Evolutionary conservation across 2,797 vertebrate genomes (phyloP).

Genomic region (Caiman crocodilus): DNA sequence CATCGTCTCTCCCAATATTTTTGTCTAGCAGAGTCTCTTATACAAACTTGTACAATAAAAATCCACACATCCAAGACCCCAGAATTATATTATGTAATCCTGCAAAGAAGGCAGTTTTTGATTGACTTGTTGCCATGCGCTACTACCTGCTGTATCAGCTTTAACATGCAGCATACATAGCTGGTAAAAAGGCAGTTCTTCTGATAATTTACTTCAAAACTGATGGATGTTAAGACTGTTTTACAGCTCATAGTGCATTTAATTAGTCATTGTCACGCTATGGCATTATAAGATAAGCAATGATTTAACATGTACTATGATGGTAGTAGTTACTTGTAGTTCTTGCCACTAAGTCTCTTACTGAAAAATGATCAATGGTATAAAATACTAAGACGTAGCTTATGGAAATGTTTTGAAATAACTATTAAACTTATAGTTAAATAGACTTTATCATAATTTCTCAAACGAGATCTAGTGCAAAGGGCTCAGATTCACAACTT

Average conservation of each 20-base stretch:
- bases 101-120: background rate
- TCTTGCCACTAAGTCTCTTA: constrained; percentile 25
- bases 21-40: constrained; percentile 45
- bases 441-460: constrained; percentile 45
- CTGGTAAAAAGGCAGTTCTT: constrained; percentile 49
- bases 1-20: constrained; percentile 18
- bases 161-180: constrained; percentile 8
- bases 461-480: background rate
- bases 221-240: constrained; percentile 34
- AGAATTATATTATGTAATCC: constrained; percentile 46
- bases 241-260: constrained; percentile 49
- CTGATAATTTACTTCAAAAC: constrained; percentile 60
- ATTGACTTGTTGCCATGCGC: constrained; percentile 32
- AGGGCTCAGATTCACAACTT: constrained; percentile 52
- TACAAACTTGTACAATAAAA: constrained; percentile 59
- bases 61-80: constrained; percentile 52
- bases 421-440: constrained; percentile 47
- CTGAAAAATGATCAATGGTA: constrained; percentile 35
- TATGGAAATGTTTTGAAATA: constrained; percentile 31
- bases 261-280: constrained; percentile 38
- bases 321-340: constrained; percentile 30
- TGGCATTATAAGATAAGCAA: constrained; percentile 63
- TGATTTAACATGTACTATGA: constrained; percentile 38
- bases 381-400: constrained; percentile 37
- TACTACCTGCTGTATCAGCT: constrained; percentile 41